Evolutionary conservation across 2,888 invertebrate species (phyloP).

Genomic region (Artemia sinica): DNA sequence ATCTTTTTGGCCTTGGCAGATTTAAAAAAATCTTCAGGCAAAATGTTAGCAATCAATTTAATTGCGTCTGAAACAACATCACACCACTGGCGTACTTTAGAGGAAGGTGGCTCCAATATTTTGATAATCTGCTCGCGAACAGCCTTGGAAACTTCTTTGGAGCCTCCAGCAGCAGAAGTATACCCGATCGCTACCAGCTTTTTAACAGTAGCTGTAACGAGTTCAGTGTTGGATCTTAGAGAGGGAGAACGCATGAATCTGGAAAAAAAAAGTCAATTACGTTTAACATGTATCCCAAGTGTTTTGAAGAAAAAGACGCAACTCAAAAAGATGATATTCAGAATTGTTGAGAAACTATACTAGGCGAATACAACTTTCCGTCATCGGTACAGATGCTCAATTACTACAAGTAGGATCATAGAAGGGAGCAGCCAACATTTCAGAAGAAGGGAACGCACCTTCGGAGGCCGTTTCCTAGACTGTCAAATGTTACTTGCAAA

Average conservation of each 20-base stretch:
- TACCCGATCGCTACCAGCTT: not conserved
- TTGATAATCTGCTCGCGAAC: not conserved
- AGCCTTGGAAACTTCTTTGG: not conserved
- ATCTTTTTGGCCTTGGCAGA: not conserved
- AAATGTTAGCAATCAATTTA: not conserved
- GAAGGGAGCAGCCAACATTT: too few species aligned
- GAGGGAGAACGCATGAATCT: not conserved
- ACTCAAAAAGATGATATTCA: too few species aligned
- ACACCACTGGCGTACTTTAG: not conserved
- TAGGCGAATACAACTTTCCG: too few species aligned
- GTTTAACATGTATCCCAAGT: too few species aligned
- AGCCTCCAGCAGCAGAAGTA: too few species aligned
- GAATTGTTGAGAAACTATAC: too few species aligned
- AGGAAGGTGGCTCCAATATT: conserved; percentile 6
- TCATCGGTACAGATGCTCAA: too few species aligned
- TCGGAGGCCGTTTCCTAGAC: too few species aligned
- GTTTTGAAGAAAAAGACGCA: too few species aligned
- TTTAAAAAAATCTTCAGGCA: conserved; percentile 7
- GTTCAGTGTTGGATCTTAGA: not conserved
- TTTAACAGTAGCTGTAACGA: not conserved
- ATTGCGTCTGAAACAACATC: not conserved
- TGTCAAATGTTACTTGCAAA: too few species aligned
- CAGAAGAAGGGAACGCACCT: too few species aligned
- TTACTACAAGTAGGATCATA: too few species aligned
- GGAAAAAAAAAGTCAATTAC: not conserved